Base-by-base conservation (phyloP, 2,888 invertebrate genomes). In the Athrips mouffetella region DNA sequence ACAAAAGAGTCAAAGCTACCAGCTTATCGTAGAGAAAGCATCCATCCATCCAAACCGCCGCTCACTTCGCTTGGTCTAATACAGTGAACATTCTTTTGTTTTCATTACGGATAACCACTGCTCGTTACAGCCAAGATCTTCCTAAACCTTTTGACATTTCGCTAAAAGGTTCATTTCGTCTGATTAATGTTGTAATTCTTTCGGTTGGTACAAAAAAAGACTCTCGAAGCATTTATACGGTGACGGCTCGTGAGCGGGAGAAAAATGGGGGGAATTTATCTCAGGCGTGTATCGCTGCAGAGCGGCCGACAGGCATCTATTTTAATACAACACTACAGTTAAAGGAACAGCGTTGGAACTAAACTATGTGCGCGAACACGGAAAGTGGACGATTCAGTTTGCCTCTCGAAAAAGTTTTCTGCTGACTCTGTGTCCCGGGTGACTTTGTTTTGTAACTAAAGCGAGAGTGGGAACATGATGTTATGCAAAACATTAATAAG, bases 161-260 rank as follows among this genome's bases (percentile, higher is more conserved):
- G 77, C 78, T 83, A 82, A 85, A 82, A 84, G 80, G 79, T 82
- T 82, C 77, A 83, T 86, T 83, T 83, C 67, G 63, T 62, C 71
- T 83, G 84, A 86, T 80, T 80, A 81, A 83, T 86, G 79, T 67
- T 67, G 78, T 80, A 82, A 85, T 84, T 81, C 76, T 70, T 78
- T 74, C 63, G 70, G 74, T 72, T 67, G 68, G 69, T 69, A 76
- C 74, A 73, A 81, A 80, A 80, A 76, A 74, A 76, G 73, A 76
- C 73, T 72, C 73, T 73, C 68, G 64, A 65, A 76, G 62, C 76
- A 68, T 78, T 79, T 80, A 79, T 73, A 73, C 74, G 70, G 70
- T 71, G 79, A 76, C 73, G 70, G 70, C 67, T 70, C 65, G 72
- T 65, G 71, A 77, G 73, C 69, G 65, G 57, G 67, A 73, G 80